Percentiles rank a stretch among this genome's conserved stretches.
Conservation (phyloP, 2,113 vertebrate genomes). For the Corvus moneduloides region DNA sequence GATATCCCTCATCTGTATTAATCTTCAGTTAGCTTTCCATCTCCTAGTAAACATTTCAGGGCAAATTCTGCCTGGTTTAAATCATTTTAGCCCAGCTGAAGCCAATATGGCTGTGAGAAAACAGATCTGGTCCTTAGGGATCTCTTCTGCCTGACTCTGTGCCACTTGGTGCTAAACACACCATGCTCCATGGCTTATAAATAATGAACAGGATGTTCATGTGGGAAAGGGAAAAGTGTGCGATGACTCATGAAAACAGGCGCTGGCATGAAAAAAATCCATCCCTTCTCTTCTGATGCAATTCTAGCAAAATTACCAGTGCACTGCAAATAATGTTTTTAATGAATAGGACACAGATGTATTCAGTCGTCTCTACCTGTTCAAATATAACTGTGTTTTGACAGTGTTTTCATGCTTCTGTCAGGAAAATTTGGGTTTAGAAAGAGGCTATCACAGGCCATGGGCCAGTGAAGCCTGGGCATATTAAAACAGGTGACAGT, state of each 20-base stretch:
- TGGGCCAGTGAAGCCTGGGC: neutral
- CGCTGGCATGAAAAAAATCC: neutral
- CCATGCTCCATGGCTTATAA: neutral
- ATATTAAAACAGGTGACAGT: neutral
- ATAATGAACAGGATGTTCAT: conserved; percentile 26
- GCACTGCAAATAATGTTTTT: neutral
- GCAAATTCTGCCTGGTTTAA: neutral
- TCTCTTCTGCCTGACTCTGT: neutral
- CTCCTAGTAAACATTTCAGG: neutral
- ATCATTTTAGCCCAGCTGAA: neutral
- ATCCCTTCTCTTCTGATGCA: neutral
- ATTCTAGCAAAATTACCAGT: neutral
- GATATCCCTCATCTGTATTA: neutral
- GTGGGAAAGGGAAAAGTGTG: neutral
- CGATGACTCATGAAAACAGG: conserved; percentile 1
- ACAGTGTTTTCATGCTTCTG: neutral
- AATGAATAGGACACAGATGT: neutral
- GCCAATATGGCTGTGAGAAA: neutral
- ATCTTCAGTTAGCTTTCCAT: neutral
- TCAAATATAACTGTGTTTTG: neutral
- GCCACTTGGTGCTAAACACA: conserved; percentile 12
- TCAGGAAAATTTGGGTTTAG: neutral
- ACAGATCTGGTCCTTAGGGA: neutral
- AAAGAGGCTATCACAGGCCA: neutral
- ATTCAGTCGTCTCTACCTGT: neutral